phyloP scores from a whole-genome alignment of 2,113 vertebrate species.

The Limanda limanda region DNA sequence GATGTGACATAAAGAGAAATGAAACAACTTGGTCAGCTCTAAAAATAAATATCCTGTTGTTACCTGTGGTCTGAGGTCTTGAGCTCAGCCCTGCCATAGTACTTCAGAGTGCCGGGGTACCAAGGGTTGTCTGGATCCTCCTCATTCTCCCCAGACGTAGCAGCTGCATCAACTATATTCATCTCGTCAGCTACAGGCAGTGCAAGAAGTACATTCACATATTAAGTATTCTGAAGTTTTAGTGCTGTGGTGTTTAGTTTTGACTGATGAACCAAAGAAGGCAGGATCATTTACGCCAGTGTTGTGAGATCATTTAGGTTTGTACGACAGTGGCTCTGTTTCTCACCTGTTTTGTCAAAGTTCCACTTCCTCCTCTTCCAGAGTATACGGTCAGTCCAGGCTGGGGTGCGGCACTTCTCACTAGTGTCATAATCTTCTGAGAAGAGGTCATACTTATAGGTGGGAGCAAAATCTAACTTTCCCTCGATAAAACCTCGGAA shows the following conservation, averaged over 20 bases:
- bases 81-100: constrained; percentile 95
- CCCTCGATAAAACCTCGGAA: constrained; percentile 95
- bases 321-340: not conserved
- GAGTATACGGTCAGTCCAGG: constrained; percentile 97
- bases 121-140: constrained; percentile 85
- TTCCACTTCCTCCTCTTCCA: constrained; percentile 99
- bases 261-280: too few relatives aligned
- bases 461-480: constrained; percentile 95
- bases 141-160: constrained; percentile 80
- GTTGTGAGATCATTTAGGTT: not conserved
- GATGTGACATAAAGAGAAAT: not conserved
- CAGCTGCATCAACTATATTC: constrained; percentile 90
- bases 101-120: constrained; percentile 91
- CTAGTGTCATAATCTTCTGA: constrained; percentile 99
- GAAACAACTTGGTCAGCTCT: too few relatives aligned
- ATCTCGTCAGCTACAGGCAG: constrained; percentile 90
- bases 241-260: not conserved
- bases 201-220: not conserved
- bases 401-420: constrained; percentile 97
- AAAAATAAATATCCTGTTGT: not conserved
- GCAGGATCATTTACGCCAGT: too few relatives aligned
- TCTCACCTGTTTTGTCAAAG: constrained; percentile 92
- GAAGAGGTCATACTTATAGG: constrained; percentile 98
- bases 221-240: not conserved
- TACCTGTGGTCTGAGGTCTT: constrained; percentile 99